Base-by-base conservation (phyloP, 1,140 invertebrate genomes). In the Lepidostoma basale region DNA sequence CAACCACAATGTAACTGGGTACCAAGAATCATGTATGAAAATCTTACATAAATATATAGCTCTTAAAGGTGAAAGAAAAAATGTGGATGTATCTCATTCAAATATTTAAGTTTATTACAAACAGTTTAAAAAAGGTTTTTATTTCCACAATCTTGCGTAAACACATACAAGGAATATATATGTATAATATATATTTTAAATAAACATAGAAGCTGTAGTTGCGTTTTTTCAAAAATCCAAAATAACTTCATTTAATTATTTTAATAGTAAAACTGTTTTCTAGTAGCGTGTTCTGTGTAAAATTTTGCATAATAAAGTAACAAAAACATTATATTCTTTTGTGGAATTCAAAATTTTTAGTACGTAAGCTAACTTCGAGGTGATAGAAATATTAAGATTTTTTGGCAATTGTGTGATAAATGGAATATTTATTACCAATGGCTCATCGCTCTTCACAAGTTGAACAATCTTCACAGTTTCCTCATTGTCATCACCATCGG, bases 391-490 rank as follows among this genome's bases (percentile, higher is more conserved):
- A 44, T 44, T 16, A 44, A 16, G 6, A 44, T 10, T 33, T 33
- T 33, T 33, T 20, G 12, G 18, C 8, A 58, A 58, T 12, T 28
- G 26, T 28, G 10, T 58, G 10, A 59, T 64, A 36, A 40, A 42
- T 52, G 85, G 90, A 16, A 33, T 33, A 63, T 40, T 87, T n/a
- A n/a, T n/a, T 88, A 98, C 95, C 92, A 98, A 82, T 42, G 96
- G 95, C 82, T 98, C 96, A 80, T 97, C 95, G 80, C 94, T 96
- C 82, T 98, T 98, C 23, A 98, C 94, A 63, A 98, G 85, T 81
- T 97, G 94, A 22, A 98, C 96, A 79, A 98, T 97, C 86, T 98
- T 98, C 58, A 98, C 91, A 26, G 96, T 96, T 79, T 96, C 93
- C 80, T 98, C 96, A 77, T 95, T 94, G 76, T 96, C 92, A 77